Conservation (phyloP, 2,113 vertebrate species). For the Xenopus tropicalis region UCB_Xtro_10.0 CM004443.2:130980001-130980500, state of each 20-base stretch:
- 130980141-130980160: too few species aligned
- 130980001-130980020: too few species aligned
- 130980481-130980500: neutral
- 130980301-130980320: constrained; percentile 2
- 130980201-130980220: too few species aligned
- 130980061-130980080: too few species aligned
- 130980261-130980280: constrained; percentile 2
- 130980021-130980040: too few species aligned
- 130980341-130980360: constrained; percentile 4
- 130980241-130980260: neutral
- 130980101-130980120: too few species aligned
- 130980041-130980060: too few species aligned
- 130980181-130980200: too few species aligned
- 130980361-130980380: constrained; percentile 7
- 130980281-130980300: constrained; percentile 5
- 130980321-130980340: neutral
- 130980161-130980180: too few species aligned
- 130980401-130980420: constrained; percentile 11
- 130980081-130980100: too few species aligned
- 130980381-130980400: constrained; percentile 1
- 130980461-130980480: neutral
- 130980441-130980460: neutral
- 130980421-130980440: neutral
- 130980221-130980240: neutral
- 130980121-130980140: too few species aligned